Percentiles rank a stretch among this genome's conserved stretches.
These are phyloP conservation scores for Resseliella maxima DNA, from an alignment of 2,888 invertebrate species.

Conservation along the genomic window DNA sequence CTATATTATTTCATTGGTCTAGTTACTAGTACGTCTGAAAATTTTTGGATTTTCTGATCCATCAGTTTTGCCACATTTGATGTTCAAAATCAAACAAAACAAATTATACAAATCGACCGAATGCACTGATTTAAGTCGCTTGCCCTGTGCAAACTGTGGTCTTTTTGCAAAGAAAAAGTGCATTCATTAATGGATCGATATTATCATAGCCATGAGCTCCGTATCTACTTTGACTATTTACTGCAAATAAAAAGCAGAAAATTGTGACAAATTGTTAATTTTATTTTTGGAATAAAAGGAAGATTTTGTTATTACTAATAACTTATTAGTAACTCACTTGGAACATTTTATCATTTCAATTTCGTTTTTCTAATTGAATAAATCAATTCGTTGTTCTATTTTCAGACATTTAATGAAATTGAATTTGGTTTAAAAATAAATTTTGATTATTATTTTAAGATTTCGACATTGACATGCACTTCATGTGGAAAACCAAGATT, in stretches of 20 bases:
- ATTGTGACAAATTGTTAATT: not conserved
- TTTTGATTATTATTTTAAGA: too few relatives aligned
- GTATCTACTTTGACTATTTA: conserved; percentile 64
- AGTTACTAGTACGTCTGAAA: not conserved
- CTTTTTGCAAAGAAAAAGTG: conserved; percentile 79
- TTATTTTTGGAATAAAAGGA: not conserved
- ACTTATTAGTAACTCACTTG: conserved; percentile 36
- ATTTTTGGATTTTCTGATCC: not conserved
- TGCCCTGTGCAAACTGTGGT: conserved; percentile 71
- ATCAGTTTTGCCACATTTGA: conserved; percentile 64
- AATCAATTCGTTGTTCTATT: too few relatives aligned
- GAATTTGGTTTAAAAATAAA: too few relatives aligned
- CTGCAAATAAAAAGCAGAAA: not conserved
- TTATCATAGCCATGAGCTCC: conserved; percentile 79
- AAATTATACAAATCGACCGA: conserved; percentile 76
- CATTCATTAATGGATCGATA: conserved; percentile 71
- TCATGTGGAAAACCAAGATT: too few relatives aligned
- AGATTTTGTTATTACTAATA: not conserved
- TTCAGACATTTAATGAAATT: too few relatives aligned
- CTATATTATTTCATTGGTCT: too few relatives aligned
- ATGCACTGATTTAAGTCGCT: conserved; percentile 71
- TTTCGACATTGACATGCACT: too few relatives aligned
- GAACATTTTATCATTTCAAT: too few relatives aligned
- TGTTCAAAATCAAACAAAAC: conserved; percentile 72
- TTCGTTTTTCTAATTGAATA: too few relatives aligned